Evolutionary conservation across 2,797 vertebrate species (phyloP).

Genomic region (Sebastiscus tertius): DNA sequence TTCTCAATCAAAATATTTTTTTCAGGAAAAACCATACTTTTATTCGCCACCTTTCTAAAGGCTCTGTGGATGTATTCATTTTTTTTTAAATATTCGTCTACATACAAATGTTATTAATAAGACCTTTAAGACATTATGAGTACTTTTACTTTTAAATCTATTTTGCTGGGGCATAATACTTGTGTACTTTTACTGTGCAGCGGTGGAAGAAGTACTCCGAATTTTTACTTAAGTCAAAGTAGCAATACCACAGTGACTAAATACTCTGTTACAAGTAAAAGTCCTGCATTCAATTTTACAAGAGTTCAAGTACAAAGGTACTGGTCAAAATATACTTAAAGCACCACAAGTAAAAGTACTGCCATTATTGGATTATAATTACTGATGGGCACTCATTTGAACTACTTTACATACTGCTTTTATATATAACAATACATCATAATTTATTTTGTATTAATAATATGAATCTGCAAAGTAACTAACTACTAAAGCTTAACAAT

Average conservation of each 20-base stretch:
- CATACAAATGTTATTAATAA: too few relatives aligned
- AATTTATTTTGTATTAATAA: background rate
- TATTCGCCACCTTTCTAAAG: too few relatives aligned
- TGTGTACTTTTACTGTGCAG: background rate
- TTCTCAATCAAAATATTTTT: too few relatives aligned
- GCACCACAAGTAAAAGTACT: background rate
- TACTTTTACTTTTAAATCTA: background rate
- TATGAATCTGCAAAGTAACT: background rate
- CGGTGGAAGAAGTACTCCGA: background rate
- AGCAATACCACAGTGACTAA: background rate
- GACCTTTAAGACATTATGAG: too few relatives aligned
- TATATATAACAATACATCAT: background rate
- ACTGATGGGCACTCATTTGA: background rate
- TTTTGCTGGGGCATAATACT: background rate
- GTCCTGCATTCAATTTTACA: background rate
- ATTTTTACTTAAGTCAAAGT: background rate
- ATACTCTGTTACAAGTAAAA: background rate
- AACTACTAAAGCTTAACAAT: background rate
- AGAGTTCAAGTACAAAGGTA: too few relatives aligned
- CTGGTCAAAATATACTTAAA: background rate
- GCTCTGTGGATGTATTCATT: too few relatives aligned
- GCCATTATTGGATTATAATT: background rate
- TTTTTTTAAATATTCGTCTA: too few relatives aligned
- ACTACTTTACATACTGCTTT: background rate
- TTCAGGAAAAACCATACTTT: too few relatives aligned